Base-by-base conservation (phyloP, 2,888 invertebrate genomes). In the Dynastes maya region DNA sequence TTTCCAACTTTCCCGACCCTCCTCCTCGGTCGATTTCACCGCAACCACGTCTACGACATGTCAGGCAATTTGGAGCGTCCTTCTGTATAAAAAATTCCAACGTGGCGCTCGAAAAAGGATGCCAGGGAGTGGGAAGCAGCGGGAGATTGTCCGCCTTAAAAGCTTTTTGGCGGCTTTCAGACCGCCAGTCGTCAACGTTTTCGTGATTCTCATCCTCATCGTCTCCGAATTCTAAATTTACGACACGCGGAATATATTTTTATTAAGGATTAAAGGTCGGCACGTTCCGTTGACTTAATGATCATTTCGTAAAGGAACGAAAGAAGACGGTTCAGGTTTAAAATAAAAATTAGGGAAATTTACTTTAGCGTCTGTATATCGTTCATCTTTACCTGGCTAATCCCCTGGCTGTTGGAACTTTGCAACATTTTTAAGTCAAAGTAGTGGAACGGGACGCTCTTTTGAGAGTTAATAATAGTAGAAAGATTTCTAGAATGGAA, bases 291-390 rank as follows among this genome's bases (percentile, higher is more conserved):
- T 11, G 45, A 61, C 68, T 68, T 68, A 68, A 68, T 68, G 72
- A 72, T 72, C 61, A 58, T 61, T 61, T 61, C 58, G 72, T 22
- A 40, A 61, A 37, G 61, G 58, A n/a, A 58, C 3, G 49, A 49
- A 9, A 58, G 13, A 13, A 11, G 8, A 11, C 2, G 6, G 8
- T 11, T 45, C 8, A 5, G 27, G 72, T 61, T 72, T n/a, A 32
- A 40, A 61, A 72, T 72, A 58, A 70, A 29, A 70, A 70, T 70
- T 55, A 70, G 53, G 70, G 40, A 72, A 61, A 72, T 72, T 72
- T 61, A 22, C 37, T 61, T 61, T 72, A n/a, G 32, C n/a, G 49
- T 11, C 22, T 2, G 22, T 16, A n/a, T n/a, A 37, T 8, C n/a
- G 32, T 9, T 13, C 40, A n/a, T 1, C 40, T 37, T 40, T 37